Evolutionary conservation across 2,797 vertebrate species (phyloP), one percentile per base, ranked within the genome.

Genomic region (Myotis daubentonii): DNA sequence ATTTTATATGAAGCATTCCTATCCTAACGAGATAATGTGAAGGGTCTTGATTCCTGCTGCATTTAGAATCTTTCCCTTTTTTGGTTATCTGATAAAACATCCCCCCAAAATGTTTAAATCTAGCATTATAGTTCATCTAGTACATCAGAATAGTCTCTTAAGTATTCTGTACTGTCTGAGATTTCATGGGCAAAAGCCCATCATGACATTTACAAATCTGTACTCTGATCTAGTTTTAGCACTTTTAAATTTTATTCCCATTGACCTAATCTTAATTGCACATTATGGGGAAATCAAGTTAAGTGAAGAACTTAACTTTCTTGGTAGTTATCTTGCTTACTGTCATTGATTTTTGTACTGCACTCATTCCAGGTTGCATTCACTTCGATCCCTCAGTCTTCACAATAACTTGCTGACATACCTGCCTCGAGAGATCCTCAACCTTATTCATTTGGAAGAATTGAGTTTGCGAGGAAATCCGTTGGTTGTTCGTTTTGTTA

Each of bases 361-460:
- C 60, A 1, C 95, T 93, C 76, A 6, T 96, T 95, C 68, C 87
- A 99, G 99, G 97, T 98, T 99, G 94, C 98, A 99, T 98, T 99
- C 99, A 0, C 98, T 99, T 97, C 99, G 99, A 49, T 99, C 99
- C 33, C 98, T 99, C 72, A 99, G 99, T 96, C 99, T 99, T 62
- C 99, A 99, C 97, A 99, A 99, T 98, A 99, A 99, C 98, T 97
- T 99, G 94, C 98, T 99, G 95, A 99, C 99, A 5, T 99, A 99
- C 97, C 98, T 99, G 94, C 99, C 99, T 22, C 98, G 99, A 30
- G 99, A 99, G 98, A 99, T 99, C 97, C 99, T 99, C 93, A 99
- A 98, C 97, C 98, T 99, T 97, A 98, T 99, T 89, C 99, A 99
- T 86, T 98, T 99, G 88, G 99, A 99, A 70, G 99, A 99, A 98